Conservation (phyloP, 1,140 invertebrate species). For the Eumaeus atala region DNA sequence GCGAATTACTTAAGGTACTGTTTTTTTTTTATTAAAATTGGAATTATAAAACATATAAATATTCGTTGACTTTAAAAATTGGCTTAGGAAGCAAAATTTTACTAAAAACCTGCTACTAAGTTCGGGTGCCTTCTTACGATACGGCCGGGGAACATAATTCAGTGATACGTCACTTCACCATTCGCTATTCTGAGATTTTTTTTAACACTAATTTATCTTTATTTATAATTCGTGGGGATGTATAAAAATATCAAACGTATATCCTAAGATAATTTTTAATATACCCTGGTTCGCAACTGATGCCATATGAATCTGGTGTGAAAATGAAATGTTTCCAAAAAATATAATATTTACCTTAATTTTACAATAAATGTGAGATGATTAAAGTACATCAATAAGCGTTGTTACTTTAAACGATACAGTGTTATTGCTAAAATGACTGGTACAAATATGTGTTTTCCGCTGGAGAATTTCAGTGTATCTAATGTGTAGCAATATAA, state of each 20-base stretch:
- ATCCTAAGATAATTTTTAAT: constrained; percentile 3
- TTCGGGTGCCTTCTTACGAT: constrained; percentile 32
- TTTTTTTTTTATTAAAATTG: constrained; percentile 26
- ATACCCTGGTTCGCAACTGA: constrained; percentile 1
- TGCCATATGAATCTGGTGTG: background rate
- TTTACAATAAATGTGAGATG: too few species aligned
- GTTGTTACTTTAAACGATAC: too few species aligned
- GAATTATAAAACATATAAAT: constrained; percentile 65
- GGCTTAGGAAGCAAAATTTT: constrained; percentile 60
- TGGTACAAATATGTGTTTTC: too few species aligned
- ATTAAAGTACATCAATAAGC: too few species aligned
- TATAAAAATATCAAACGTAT: constrained; percentile 4
- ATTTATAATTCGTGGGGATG: background rate
- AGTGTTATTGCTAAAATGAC: too few species aligned
- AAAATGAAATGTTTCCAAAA: too few species aligned
- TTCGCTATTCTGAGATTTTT: too few species aligned
- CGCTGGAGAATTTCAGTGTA: too few species aligned
- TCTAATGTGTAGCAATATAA: too few species aligned
- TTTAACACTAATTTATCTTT: too few species aligned
- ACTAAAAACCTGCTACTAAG: constrained; percentile 43
- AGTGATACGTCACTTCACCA: background rate
- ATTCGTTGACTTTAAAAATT: constrained; percentile 70
- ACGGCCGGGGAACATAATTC: background rate
- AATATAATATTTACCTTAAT: too few species aligned
- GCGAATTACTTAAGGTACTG: constrained; percentile 27